Evolutionary conservation across 1,140 invertebrate genomes (phyloP).

Genomic region (Cydia pomonella): DNA sequence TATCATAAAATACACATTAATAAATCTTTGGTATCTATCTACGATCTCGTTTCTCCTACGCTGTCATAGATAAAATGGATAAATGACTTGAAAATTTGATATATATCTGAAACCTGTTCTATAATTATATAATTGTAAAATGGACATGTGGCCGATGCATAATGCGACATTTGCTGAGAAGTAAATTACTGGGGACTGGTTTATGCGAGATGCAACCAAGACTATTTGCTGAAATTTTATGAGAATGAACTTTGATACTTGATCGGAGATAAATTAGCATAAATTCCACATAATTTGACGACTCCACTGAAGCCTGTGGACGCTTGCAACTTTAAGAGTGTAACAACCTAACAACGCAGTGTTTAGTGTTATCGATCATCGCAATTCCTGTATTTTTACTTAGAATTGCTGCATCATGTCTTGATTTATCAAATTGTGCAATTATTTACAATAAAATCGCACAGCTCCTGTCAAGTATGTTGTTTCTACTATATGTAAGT

Average conservation of each 20-base stretch:
- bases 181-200: constrained; percentile 1
- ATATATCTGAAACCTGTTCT: constrained; percentile 20
- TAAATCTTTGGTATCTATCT: neutral
- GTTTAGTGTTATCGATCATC: no score
- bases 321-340: no score
- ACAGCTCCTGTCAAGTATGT: no score
- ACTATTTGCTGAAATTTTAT: neutral
- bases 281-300: no score
- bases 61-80: neutral
- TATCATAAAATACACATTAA: neutral
- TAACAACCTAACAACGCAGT: no score
- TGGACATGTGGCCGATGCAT: neutral
- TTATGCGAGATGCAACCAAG: neutral
- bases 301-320: no score
- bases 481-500: no score
- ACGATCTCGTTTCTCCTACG: neutral
- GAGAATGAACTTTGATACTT: neutral
- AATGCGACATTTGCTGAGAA: constrained; percentile 19
- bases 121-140: constrained; percentile 26
- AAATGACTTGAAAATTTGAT: constrained; percentile 14
- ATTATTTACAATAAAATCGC: no score
- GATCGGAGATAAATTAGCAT: no score
- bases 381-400: no score
- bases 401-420: no score
- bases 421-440: no score